phyloP scores from a whole-genome alignment of 2,113 vertebrate genomes.

The Puma concolor region DNA sequence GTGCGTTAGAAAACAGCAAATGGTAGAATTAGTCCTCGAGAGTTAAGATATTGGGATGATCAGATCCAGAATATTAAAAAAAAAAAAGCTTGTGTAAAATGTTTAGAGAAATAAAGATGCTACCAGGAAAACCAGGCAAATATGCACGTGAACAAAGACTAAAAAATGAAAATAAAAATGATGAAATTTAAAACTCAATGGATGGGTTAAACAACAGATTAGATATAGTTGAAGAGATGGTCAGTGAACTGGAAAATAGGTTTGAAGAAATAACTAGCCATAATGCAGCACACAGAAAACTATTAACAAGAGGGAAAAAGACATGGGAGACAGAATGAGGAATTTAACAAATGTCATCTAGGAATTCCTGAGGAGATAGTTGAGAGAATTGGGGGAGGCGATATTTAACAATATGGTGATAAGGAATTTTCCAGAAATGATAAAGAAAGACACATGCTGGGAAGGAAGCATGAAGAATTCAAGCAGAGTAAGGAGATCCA shows the following conservation, averaged over 20 bases:
- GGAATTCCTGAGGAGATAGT: not conserved
- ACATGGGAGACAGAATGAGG: not conserved
- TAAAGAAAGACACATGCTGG: not conserved
- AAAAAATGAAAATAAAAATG: conserved; percentile 52
- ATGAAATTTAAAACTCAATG: conserved; percentile 29
- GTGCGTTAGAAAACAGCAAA: not conserved
- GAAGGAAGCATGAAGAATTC: conserved; percentile 20
- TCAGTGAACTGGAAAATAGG: conserved; percentile 61
- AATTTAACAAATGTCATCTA: not conserved
- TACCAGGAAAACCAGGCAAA: conserved; percentile 26
- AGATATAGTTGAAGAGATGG: conserved; percentile 51
- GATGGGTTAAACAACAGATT: conserved; percentile 20
- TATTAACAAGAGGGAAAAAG: not conserved
- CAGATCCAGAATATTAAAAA: not conserved
- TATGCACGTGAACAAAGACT: conserved; percentile 35
- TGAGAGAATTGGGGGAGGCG: not conserved
- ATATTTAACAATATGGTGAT: not conserved
- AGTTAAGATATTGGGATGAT: not conserved
- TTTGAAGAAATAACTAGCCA: conserved; percentile 37
- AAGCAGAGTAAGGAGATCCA: conserved; percentile 25
- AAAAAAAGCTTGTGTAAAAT: not conserved
- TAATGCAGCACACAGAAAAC: conserved; percentile 17
- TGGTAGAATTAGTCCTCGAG: not conserved
- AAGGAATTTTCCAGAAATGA: conserved; percentile 49
- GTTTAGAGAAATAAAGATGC: conserved; percentile 38